phyloP scores from a whole-genome alignment of 2,113 vertebrate genomes.

The Sinosuthora webbiana region DNA sequence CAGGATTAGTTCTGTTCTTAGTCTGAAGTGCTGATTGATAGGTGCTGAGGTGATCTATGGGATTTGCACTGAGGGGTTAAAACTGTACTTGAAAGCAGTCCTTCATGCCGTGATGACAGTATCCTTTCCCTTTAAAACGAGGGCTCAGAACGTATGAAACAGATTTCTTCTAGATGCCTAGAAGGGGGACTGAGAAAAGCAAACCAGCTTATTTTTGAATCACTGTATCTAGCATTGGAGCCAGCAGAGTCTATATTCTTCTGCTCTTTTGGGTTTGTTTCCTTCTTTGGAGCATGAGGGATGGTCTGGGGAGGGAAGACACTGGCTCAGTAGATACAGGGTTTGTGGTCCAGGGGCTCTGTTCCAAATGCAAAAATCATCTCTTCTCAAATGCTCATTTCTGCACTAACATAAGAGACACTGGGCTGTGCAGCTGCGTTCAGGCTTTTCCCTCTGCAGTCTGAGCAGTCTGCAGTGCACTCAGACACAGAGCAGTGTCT shows the following conservation, averaged over 20 bases:
- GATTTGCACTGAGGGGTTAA: not conserved
- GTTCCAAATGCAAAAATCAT: not conserved
- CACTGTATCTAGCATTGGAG: not conserved
- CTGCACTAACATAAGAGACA: not conserved
- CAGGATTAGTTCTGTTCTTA: not conserved
- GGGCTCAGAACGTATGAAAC: not conserved
- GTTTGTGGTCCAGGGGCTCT: not conserved
- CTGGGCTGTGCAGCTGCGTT: not conserved
- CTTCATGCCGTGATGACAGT: not conserved
- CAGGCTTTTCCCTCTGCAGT: not conserved
- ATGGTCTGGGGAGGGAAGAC: not conserved
- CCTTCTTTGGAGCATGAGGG: not conserved
- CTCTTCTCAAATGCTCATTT: not conserved
- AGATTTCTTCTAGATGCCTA: not conserved
- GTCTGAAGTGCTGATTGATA: not conserved
- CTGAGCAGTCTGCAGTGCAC: not conserved
- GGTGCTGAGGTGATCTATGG: not conserved
- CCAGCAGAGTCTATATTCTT: not conserved
- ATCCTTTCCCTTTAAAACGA: not conserved
- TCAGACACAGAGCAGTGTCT: not conserved
- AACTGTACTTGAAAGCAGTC: not conserved
- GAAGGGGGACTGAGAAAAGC: not conserved
- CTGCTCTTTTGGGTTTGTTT: not conserved
- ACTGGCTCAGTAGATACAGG: not conserved
- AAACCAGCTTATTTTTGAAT: not conserved